A percentile compares a stretch with the other conserved stretches of the same genome.
phyloP scores from a whole-genome alignment of 2,113 vertebrate species.

The Danio rerio region DNA sequence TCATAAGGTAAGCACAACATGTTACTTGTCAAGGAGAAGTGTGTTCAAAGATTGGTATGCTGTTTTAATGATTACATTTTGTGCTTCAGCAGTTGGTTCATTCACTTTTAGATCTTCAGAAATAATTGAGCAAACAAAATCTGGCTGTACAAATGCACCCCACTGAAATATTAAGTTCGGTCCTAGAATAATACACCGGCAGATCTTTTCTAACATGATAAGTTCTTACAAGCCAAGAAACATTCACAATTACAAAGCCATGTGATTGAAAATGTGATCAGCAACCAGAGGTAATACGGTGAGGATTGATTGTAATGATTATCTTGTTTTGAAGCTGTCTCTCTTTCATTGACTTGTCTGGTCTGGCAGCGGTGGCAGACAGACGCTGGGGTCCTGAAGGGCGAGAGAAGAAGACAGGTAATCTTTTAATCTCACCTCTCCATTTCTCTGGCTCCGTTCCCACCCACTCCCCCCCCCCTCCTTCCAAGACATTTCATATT shows the following conservation, averaged over 20 bases:
- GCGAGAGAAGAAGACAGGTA: slow-evolving; percentile 68
- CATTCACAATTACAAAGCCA: slow-evolving; percentile 36
- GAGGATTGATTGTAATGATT: slow-evolving; percentile 65
- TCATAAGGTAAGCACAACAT: neutral
- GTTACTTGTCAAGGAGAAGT: neutral
- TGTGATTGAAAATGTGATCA: slow-evolving; percentile 30
- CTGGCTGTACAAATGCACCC: neutral
- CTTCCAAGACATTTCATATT: slow-evolving; percentile 76
- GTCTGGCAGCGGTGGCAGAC: slow-evolving; percentile 52
- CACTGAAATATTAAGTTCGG: neutral
- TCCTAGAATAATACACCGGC: neutral
- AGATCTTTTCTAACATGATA: neutral
- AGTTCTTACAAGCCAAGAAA: neutral
- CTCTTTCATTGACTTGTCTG: slow-evolving; percentile 61
- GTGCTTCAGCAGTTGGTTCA: too few relatives aligned
- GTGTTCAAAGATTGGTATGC: too few relatives aligned
- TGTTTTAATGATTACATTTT: neutral
- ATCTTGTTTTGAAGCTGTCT: slow-evolving; percentile 49
- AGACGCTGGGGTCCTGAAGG: slow-evolving; percentile 67
- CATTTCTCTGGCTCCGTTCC: slow-evolving; percentile 65
- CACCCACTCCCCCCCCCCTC: slow-evolving; percentile 66
- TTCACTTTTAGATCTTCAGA: too few relatives aligned
- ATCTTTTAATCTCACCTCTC: slow-evolving; percentile 76
- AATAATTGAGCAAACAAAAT: neutral
- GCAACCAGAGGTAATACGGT: slow-evolving; percentile 39